A percentile compares a stretch with the other conserved stretches of the same genome.
phyloP scores from a whole-genome alignment of 1,140 invertebrate species.

The Drosophila nikananu region DNA sequence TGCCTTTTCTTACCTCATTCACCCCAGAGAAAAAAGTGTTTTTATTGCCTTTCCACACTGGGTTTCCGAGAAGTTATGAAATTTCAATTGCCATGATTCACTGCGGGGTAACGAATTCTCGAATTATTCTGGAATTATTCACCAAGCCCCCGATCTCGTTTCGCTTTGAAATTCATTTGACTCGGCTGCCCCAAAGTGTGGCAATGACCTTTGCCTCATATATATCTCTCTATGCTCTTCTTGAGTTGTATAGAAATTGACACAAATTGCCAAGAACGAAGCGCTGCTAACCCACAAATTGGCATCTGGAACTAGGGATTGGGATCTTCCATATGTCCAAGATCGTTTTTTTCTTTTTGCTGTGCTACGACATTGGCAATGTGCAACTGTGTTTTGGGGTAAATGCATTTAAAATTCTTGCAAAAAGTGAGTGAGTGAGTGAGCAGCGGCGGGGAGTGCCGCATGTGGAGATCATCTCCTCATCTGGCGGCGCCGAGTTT shows the following conservation, averaged over 20 bases:
- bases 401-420: conserved; percentile 44
- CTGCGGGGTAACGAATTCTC: conserved; percentile 12
- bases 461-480: conserved; percentile 33
- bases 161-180: conserved; percentile 47
- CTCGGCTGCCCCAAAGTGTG: conserved; percentile 25
- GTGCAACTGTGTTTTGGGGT: conserved; percentile 54
- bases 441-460: conserved; percentile 23
- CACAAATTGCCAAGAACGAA: conserved; percentile 44
- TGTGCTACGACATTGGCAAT: conserved; percentile 37
- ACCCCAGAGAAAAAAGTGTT: not conserved
- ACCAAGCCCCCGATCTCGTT: conserved; percentile 11
- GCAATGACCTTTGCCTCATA: conserved; percentile 59
- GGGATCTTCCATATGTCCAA: conserved; percentile 52
- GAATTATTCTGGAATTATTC: conserved; percentile 21
- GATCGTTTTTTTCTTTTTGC: not conserved
- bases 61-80: conserved; percentile 36
- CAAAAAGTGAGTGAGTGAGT: conserved; percentile 45
- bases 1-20: conserved; percentile 18
- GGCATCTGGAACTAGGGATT: conserved; percentile 45
- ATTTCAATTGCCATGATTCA: conserved; percentile 48
- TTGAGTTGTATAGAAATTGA: conserved; percentile 30
- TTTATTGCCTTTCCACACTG: conserved; percentile 4
- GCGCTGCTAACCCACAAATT: conserved; percentile 77
- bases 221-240: conserved; percentile 22
- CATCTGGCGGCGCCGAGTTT: conserved; percentile 65